A percentile compares a stretch with the other conserved stretches of the same genome.
These are phyloP conservation scores for Elgaria multicarinata DNA, from an alignment of 2,113 vertebrate species.

Conservation along the genomic window DNA sequence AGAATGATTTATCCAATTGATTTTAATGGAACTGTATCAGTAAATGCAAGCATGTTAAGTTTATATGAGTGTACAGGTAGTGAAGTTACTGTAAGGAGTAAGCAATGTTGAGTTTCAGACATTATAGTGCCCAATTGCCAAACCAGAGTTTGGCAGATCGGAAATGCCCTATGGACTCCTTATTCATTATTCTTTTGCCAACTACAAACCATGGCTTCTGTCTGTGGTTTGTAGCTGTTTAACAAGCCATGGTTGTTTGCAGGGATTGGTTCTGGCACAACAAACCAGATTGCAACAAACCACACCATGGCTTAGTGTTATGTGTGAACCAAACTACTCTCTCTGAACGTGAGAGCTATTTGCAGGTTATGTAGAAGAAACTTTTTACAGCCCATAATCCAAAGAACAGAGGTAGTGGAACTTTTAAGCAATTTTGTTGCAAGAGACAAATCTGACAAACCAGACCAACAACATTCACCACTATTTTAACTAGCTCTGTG, in stretches of 20 bases:
- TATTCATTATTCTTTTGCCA: background rate
- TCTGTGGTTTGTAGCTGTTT: no score
- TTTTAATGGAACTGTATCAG: background rate
- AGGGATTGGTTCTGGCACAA: no score
- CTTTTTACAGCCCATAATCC: background rate
- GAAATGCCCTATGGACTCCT: background rate
- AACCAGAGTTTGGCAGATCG: background rate
- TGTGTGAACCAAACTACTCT: no score
- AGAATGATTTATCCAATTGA: background rate
- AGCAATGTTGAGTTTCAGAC: background rate
- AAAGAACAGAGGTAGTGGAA: background rate
- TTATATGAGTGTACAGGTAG: background rate
- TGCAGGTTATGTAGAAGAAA: background rate
- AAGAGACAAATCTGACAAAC: background rate
- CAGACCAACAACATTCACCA: background rate
- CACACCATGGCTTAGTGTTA: no score
- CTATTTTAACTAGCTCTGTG: background rate
- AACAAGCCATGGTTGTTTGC: no score
- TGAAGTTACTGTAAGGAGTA: background rate
- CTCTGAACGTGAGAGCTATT: background rate
- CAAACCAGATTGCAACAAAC: no score
- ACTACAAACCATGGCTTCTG: no score
- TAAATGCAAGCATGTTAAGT: background rate
- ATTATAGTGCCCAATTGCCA: background rate
- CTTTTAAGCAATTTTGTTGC: background rate